Evolutionary conservation across 2,113 vertebrate species (phyloP).

Genomic region (Malurus melanocephalus): DNA sequence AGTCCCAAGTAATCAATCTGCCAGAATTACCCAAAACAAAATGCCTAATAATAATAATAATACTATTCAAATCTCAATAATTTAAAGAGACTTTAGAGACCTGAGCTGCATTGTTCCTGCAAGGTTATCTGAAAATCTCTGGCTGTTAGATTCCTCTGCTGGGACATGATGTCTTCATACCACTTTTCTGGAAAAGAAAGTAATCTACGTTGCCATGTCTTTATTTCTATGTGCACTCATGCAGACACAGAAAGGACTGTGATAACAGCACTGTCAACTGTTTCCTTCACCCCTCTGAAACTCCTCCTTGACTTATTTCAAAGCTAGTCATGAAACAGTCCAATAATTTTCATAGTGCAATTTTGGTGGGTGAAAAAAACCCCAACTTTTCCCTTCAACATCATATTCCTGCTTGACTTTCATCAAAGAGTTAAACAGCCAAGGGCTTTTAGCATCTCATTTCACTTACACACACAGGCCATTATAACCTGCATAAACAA

Average conservation of each 20-base stretch:
- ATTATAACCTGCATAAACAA: constrained; percentile 93
- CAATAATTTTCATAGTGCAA: not conserved
- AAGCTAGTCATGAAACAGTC: not conserved
- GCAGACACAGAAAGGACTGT: not conserved
- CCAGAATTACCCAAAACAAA: not conserved
- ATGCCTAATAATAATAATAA: not conserved
- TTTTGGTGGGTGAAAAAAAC: not conserved
- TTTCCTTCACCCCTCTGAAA: constrained; percentile 1
- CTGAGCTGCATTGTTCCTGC: not conserved
- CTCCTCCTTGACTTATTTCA: not conserved
- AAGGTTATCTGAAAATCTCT: not conserved
- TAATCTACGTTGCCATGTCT: rapidly evolving
- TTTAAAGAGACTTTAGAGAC: not conserved
- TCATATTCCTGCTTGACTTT: constrained; percentile 66
- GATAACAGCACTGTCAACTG: not conserved
- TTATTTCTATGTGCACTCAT: not conserved
- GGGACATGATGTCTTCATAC: not conserved
- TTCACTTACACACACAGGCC: constrained; percentile 78
- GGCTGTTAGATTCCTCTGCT: not conserved
- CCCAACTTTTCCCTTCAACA: constrained; percentile 30
- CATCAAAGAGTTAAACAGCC: constrained; percentile 78
- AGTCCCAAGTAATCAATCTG: not conserved
- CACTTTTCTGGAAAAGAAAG: not conserved
- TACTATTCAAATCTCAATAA: not conserved
- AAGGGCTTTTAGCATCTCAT: constrained; percentile 75